phyloP scores from a whole-genome alignment of 2,797 vertebrate genomes.

The Distichodus sexfasciatus region DNA sequence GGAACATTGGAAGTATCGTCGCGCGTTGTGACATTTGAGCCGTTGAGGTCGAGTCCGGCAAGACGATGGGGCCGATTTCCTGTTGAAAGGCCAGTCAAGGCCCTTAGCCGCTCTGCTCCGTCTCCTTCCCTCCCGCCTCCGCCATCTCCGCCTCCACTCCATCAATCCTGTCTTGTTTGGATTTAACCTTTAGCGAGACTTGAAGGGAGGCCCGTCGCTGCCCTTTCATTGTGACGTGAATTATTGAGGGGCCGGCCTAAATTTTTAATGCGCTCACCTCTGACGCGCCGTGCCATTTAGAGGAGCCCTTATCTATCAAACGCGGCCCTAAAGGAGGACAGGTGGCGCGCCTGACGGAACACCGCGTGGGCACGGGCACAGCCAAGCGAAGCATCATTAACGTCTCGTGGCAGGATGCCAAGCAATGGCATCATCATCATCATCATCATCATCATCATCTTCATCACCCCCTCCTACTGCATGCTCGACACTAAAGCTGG shows the following conservation, averaged over 20 bases:
- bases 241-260: constrained; percentile 52
- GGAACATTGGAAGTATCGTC: background rate
- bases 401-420: background rate
- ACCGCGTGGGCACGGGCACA: background rate
- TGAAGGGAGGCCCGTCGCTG: constrained; percentile 11
- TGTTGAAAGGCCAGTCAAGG: constrained; percentile 35
- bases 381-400: constrained; percentile 12
- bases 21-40: constrained; percentile 37
- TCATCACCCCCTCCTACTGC: too few relatives aligned
- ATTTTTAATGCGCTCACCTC: constrained; percentile 50
- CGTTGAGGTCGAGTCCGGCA: background rate
- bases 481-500: too few relatives aligned
- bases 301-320: constrained; percentile 31
- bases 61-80: constrained; percentile 12
- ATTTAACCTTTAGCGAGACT: constrained; percentile 52
- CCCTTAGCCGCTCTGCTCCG: too few relatives aligned
- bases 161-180: constrained; percentile 48
- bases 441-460: too few relatives aligned
- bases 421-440: background rate
- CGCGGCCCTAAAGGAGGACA: background rate
- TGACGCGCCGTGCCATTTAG: constrained; percentile 42
- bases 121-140: background rate
- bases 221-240: constrained; percentile 50
- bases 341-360: background rate
- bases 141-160: constrained; percentile 28